Evolutionary conservation across 1,140 invertebrate species (phyloP).

Genomic region (Alviniconcha marisindica): DNA sequence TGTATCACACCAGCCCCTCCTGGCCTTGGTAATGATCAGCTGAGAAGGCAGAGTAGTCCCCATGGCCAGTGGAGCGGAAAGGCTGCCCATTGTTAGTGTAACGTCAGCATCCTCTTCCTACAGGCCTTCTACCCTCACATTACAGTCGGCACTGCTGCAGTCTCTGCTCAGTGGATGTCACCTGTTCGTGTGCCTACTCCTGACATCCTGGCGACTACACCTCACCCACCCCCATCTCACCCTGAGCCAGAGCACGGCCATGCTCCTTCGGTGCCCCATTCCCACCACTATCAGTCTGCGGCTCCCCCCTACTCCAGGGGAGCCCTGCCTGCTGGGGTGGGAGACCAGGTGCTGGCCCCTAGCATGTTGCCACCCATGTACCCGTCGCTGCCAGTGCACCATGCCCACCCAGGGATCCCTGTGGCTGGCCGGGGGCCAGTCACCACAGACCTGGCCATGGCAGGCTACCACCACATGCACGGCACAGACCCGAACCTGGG

Average conservation of each 20-base stretch:
- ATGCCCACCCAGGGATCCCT: conserved; percentile 12
- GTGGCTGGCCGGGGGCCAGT: conserved; percentile 9
- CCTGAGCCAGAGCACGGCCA: conserved; percentile 26
- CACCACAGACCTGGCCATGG: conserved; percentile 30
- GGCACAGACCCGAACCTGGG: conserved; percentile 59
- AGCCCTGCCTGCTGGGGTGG: not conserved
- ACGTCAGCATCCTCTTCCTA: too few relatives aligned
- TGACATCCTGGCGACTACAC: conserved; percentile 23
- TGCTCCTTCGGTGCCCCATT: not conserved
- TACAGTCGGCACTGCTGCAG: too few relatives aligned
- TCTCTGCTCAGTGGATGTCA: too few relatives aligned
- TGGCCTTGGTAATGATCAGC: too few relatives aligned
- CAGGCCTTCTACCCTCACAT: too few relatives aligned
- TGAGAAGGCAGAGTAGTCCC: too few relatives aligned
- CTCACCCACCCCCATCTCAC: not conserved
- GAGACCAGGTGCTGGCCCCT: conserved; percentile 11
- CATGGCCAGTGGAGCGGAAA: too few relatives aligned
- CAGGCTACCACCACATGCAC: conserved; percentile 45
- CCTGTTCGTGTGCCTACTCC: not conserved
- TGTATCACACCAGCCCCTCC: too few relatives aligned
- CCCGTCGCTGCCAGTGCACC: not conserved
- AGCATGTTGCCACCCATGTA: conserved; percentile 18
- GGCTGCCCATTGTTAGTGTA: too few relatives aligned
- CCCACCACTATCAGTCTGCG: not conserved
- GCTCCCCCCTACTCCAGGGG: conserved; percentile 3